These are phyloP conservation scores for Syrista parreyssii DNA, from an alignment of 2,888 invertebrate genomes.

Conservation along the genomic window DNA sequence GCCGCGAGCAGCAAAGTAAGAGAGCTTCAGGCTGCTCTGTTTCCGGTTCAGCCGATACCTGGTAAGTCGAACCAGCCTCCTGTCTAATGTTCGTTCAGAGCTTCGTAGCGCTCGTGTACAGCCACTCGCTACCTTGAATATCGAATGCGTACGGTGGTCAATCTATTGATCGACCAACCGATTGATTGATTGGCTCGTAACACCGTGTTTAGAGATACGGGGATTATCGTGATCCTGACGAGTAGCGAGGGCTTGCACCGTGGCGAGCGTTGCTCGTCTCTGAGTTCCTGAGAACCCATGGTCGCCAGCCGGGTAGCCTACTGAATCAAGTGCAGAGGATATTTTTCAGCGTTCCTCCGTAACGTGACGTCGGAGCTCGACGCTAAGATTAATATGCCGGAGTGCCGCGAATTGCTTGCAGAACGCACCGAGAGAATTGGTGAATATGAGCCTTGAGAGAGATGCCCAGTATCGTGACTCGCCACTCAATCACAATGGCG, in stretches of 20 bases:
- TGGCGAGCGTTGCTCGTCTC: not conserved
- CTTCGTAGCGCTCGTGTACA: not conserved
- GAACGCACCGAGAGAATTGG: constrained; percentile 41
- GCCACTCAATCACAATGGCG: not conserved
- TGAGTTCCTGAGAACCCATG: not conserved
- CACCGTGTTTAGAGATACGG: not conserved
- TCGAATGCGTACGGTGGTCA: not conserved
- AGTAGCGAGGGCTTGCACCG: not conserved
- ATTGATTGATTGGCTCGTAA: not conserved
- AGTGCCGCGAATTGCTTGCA: constrained; percentile 39
- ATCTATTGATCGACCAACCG: not conserved
- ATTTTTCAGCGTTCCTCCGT: constrained; percentile 34
- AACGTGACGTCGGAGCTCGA: constrained; percentile 29
- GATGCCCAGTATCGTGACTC: not conserved
- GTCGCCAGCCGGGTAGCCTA: not conserved
- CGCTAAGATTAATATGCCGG: constrained; percentile 37
- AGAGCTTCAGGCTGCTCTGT: constrained; percentile 75
- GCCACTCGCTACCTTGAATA: not conserved
- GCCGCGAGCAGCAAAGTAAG: constrained; percentile 68
- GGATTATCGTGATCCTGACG: not conserved
- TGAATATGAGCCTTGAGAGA: constrained; percentile 28
- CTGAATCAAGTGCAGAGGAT: constrained; percentile 23
- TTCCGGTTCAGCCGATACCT: constrained; percentile 68
- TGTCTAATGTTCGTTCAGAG: not conserved
- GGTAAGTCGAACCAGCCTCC: constrained; percentile 37